Evolutionary conservation across 2,113 vertebrate species (phyloP).

Genomic region (Alces alces): DNA sequence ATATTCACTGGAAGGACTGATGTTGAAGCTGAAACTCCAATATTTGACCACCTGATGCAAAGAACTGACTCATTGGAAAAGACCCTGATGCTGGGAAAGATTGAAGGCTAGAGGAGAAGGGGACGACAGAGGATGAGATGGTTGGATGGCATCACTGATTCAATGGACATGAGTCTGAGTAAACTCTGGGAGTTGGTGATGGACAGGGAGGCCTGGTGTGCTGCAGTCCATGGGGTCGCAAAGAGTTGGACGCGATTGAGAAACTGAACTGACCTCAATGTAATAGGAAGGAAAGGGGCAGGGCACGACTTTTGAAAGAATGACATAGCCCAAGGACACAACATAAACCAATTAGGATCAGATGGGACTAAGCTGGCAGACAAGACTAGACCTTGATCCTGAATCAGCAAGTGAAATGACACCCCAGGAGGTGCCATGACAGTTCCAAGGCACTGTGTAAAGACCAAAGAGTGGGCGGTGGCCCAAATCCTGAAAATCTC

Average conservation of each 20-base stretch:
- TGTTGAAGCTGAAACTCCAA: not conserved
- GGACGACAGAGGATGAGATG: not conserved
- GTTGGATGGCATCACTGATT: not conserved
- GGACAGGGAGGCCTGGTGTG: not conserved
- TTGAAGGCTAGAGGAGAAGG: not conserved
- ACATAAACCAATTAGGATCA: not conserved
- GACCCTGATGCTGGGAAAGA: not conserved
- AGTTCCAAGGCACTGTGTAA: not conserved
- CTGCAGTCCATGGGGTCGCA: not conserved
- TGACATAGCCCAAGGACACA: not conserved
- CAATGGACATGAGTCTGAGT: not conserved
- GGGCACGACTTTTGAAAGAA: not conserved
- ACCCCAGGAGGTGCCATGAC: not conserved
- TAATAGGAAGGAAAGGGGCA: not conserved
- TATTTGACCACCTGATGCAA: not conserved
- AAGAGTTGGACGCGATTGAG: not conserved
- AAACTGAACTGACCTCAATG: not conserved
- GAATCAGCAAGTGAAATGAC: not conserved
- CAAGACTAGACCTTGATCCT: not conserved
- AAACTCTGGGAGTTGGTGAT: not conserved
- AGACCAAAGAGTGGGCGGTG: not conserved
- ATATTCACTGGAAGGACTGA: not conserved
- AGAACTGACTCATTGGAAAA: not conserved
- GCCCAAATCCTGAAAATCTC: not conserved
- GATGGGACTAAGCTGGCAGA: not conserved